A percentile compares a stretch with the other conserved stretches of the same genome.
Evolutionary conservation across 2,113 vertebrate species (phyloP).

Genomic region (Hystrix cristata): DNA sequence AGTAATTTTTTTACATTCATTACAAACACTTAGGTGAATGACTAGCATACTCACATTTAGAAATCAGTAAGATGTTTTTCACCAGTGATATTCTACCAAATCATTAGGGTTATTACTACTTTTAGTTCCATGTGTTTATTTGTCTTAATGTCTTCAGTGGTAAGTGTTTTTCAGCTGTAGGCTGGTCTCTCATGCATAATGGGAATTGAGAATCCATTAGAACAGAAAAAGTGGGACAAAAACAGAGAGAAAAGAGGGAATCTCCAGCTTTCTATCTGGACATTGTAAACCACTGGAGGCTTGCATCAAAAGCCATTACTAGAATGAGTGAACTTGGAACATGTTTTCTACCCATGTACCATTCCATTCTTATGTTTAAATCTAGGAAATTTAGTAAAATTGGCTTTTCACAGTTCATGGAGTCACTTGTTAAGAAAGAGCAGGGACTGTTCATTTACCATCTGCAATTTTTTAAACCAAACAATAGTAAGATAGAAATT

Average conservation of each 20-base stretch:
- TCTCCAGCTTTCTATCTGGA: background rate
- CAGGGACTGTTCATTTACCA: background rate
- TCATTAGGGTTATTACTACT: conserved; percentile 2
- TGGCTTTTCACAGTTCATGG: background rate
- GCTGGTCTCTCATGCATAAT: background rate
- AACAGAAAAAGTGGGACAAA: background rate
- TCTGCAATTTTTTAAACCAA: background rate
- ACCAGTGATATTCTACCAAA: background rate
- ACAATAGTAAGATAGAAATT: background rate
- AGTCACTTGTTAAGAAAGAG: background rate
- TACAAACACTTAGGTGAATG: background rate
- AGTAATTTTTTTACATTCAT: background rate
- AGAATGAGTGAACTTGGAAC: background rate
- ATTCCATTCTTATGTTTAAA: background rate
- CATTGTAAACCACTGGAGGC: background rate
- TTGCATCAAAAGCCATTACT: background rate
- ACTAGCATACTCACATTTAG: background rate
- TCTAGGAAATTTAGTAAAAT: background rate
- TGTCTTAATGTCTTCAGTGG: background rate
- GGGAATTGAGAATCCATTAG: background rate
- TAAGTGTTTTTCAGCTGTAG: background rate
- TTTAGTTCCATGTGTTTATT: conserved; percentile 30
- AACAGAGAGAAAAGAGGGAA: background rate
- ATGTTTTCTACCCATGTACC: background rate
- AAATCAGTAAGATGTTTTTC: background rate